A percentile compares a stretch with the other conserved stretches of the same genome.
Evolutionary conservation across 1,140 invertebrate species (phyloP).

Genomic region (Papilio machaon): DNA sequence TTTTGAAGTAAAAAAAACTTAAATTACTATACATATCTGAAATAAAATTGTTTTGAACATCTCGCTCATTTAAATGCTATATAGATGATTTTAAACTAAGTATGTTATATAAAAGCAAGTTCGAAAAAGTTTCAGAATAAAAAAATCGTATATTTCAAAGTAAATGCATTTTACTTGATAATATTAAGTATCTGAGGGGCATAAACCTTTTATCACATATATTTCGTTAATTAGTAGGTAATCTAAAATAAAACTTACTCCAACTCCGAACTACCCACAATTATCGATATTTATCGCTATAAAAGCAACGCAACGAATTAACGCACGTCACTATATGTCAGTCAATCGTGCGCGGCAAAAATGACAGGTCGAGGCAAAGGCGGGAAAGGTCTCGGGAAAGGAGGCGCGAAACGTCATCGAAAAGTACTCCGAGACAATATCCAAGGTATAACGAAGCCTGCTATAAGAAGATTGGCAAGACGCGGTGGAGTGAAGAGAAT

Average conservation of each 20-base stretch:
- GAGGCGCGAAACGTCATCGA: constrained; percentile 82
- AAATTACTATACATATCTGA: too few species aligned
- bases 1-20: background rate
- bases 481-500: constrained; percentile 89
- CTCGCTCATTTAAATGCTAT: background rate
- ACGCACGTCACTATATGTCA: background rate
- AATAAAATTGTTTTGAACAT: background rate
- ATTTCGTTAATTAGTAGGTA: background rate
- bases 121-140: too few species aligned
- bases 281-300: background rate
- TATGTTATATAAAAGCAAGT: too few species aligned
- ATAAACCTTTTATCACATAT: background rate
- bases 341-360: constrained; percentile 28
- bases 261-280: background rate
- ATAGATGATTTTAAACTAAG: background rate
- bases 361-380: constrained; percentile 71
- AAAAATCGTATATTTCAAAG: background rate
- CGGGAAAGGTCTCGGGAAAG: constrained; percentile 63
- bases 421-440: constrained; percentile 81
- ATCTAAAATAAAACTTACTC: background rate
- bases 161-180: background rate
- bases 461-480: constrained; percentile 61
- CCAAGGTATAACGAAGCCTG: constrained; percentile 65
- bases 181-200: background rate
- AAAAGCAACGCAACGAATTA: background rate